phyloP scores from a whole-genome alignment of 2,888 invertebrate species.

The Pachliopta kotzebuea region DNA sequence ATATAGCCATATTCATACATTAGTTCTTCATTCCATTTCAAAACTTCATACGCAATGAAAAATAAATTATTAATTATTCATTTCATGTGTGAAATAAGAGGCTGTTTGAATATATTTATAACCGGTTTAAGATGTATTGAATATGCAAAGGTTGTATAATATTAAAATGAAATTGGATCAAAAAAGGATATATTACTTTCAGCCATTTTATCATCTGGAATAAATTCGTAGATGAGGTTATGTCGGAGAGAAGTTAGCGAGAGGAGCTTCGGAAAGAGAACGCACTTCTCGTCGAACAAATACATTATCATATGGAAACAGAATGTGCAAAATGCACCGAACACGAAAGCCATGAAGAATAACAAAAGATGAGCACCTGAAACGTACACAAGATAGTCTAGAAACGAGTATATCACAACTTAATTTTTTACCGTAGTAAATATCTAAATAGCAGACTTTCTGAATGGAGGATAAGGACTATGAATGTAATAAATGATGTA shows the following conservation, averaged over 20 bases:
- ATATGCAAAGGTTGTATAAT: background rate
- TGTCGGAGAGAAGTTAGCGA: conserved; percentile 49
- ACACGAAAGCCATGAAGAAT: conserved; percentile 69
- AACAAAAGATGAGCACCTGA: conserved; percentile 65
- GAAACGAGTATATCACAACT: too few relatives aligned
- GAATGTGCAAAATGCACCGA: conserved; percentile 72
- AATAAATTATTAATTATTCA: background rate
- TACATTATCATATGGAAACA: conserved; percentile 74
- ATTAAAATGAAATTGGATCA: too few relatives aligned
- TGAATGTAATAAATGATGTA: too few relatives aligned
- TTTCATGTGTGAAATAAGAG: background rate
- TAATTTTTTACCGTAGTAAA: too few relatives aligned
- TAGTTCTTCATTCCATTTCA: background rate
- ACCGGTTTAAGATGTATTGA: background rate
- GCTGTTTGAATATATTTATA: background rate
- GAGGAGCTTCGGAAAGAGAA: conserved; percentile 64
- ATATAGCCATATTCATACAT: background rate
- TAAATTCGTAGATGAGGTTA: conserved; percentile 58
- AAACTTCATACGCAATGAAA: background rate
- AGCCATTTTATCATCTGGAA: conserved; percentile 44
- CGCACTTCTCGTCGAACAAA: conserved; percentile 71
- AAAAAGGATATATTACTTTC: conserved; percentile 43
- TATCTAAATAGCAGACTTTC: too few relatives aligned
- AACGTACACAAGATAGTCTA: background rate
- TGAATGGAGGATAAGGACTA: too few relatives aligned